phyloP scores from a whole-genome alignment of 2,888 invertebrate species.

The Agrochola lota region DNA sequence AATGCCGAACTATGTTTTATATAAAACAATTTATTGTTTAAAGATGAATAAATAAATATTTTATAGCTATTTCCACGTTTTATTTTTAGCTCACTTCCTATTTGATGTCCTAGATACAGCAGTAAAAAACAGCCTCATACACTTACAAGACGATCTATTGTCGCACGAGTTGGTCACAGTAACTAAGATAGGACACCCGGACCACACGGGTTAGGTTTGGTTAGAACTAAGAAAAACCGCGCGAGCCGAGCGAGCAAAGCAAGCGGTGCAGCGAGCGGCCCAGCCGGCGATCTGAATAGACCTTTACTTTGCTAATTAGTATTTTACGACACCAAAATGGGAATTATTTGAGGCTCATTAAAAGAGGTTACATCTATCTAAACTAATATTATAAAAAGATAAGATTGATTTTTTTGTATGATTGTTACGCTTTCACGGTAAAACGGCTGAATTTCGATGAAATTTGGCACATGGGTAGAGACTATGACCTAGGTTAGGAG shows the following conservation, averaged over 20 bases:
- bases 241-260: background rate
- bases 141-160: background rate
- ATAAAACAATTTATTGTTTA: constrained; percentile 77
- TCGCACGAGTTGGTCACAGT: background rate
- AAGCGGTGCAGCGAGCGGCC: background rate
- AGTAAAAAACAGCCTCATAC: background rate
- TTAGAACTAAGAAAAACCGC: background rate
- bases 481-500: too few relatives aligned
- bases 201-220: background rate
- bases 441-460: too few relatives aligned
- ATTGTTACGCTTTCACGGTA: too few relatives aligned
- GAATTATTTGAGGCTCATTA: background rate
- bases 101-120: background rate
- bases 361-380: too few relatives aligned
- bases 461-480: too few relatives aligned
- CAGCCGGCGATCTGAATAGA: background rate
- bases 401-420: too few relatives aligned
- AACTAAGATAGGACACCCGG: background rate
- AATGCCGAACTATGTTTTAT: constrained; percentile 78
- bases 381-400: too few relatives aligned
- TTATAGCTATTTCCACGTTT: constrained; percentile 74
- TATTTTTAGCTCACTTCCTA: constrained; percentile 36
- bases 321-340: background rate
- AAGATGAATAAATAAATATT: constrained; percentile 80
- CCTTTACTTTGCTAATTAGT: background rate